These are phyloP conservation scores for Patiria pectinifera DNA, from an alignment of 53 echinoderm and acorn worm genomes.

Conservation along the genomic window DNA sequence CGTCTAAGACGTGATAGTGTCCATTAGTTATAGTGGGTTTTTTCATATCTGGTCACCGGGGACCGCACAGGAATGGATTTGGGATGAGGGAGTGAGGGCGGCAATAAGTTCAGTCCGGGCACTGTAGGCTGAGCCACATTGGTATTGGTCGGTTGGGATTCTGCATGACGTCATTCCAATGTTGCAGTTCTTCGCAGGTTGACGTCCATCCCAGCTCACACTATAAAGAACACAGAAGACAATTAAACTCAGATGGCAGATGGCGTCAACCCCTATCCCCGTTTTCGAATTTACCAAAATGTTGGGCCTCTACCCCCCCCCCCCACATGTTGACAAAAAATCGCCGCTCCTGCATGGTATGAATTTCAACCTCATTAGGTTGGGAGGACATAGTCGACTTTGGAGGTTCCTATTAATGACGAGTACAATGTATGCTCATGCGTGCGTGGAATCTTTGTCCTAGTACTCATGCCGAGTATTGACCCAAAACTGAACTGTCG, in stretches of 20 bases:
- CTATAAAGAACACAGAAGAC: conserved; percentile 33
- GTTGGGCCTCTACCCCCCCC: not conserved
- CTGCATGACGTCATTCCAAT: conserved; percentile 82
- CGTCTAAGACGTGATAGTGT: too few species aligned
- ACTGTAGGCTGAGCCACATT: conserved; percentile 80
- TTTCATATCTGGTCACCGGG: too few species aligned
- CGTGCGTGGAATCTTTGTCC: too few species aligned
- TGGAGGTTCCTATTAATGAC: too few species aligned
- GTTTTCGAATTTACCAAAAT: too few species aligned
- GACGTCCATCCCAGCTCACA: conserved; percentile 88
- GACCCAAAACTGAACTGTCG: too few species aligned
- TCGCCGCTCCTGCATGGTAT: not conserved
- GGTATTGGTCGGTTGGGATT: conserved; percentile 86
- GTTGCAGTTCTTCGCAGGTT: conserved; percentile 83
- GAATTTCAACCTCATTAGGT: not conserved
- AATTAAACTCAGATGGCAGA: too few species aligned
- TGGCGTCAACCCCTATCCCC: too few species aligned
- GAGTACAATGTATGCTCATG: too few species aligned
- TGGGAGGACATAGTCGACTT: too few species aligned
- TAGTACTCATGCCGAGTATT: not conserved
- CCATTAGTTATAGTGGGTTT: too few species aligned
- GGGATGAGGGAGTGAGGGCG: not conserved
- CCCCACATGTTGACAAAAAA: not conserved
- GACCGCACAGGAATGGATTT: not conserved
- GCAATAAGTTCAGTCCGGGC: conserved; percentile 64